Percentiles rank a stretch among this genome's conserved stretches.
phyloP scores from a whole-genome alignment of 2,888 invertebrate genomes.

The Melanotus villosus region DNA sequence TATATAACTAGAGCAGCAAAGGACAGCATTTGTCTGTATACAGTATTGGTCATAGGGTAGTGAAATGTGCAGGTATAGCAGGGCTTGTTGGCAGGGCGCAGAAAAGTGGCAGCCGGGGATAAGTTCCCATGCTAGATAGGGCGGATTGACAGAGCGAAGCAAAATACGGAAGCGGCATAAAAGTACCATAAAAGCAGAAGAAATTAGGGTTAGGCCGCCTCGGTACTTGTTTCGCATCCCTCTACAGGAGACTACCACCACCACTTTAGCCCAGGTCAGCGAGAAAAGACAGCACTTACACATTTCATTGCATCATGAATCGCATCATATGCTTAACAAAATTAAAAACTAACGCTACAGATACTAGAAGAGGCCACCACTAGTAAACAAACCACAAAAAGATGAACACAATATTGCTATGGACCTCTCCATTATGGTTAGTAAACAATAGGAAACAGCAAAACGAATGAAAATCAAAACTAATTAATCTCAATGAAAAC shows the following conservation, averaged over 20 bases:
- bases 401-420: slow-evolving; percentile 35
- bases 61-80: slow-evolving; percentile 53
- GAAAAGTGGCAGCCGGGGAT: slow-evolving; percentile 53
- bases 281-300: slow-evolving; percentile 57
- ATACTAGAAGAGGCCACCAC: slow-evolving; percentile 35
- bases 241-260: slow-evolving; percentile 52
- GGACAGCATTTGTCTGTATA: slow-evolving; percentile 42
- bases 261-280: slow-evolving; percentile 53
- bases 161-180: slow-evolving; percentile 50
- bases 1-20: slow-evolving; percentile 45
- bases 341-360: slow-evolving; percentile 53
- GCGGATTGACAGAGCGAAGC: slow-evolving; percentile 50
- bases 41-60: slow-evolving; percentile 43
- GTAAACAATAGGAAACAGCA: slow-evolving; percentile 45
- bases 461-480: slow-evolving; percentile 43
- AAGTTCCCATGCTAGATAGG: slow-evolving; percentile 57
- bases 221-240: slow-evolving; percentile 52
- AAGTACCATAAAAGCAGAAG: slow-evolving; percentile 44
- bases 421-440: slow-evolving; percentile 30
- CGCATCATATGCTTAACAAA: slow-evolving; percentile 58
- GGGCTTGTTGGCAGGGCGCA: slow-evolving; percentile 64
- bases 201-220: slow-evolving; percentile 47
- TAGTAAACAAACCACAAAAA: slow-evolving; percentile 37
- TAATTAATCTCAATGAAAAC: slow-evolving; percentile 47
- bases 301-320: slow-evolving; percentile 66